Evolutionary conservation across 1,140 invertebrate species (phyloP).

Genomic region (Periplaneta americana): DNA sequence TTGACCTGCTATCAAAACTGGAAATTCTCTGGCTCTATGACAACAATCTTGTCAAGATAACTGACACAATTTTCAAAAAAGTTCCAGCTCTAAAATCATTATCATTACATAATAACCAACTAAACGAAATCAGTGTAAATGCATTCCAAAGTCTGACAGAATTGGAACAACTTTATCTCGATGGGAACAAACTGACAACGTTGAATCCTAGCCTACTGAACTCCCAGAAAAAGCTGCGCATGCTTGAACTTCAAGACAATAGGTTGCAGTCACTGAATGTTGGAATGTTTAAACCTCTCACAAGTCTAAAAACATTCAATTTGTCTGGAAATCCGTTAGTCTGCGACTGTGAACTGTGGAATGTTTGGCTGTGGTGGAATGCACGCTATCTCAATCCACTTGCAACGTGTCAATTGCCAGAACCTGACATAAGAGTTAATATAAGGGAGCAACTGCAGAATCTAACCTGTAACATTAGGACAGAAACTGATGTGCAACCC

Average conservation of each 20-base stretch:
- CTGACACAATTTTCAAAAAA: background rate
- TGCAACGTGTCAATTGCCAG: background rate
- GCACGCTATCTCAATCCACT: conserved; percentile 38
- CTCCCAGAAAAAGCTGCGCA: background rate
- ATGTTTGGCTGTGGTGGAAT: background rate
- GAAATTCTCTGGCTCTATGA: background rate
- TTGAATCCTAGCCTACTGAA: background rate
- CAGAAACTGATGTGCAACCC: background rate
- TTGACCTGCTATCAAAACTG: background rate
- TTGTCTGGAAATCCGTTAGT: background rate
- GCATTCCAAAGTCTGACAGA: background rate
- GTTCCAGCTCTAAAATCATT: background rate
- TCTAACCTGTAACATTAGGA: background rate
- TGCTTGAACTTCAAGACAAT: background rate
- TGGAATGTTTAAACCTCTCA: background rate
- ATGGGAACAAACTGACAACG: background rate
- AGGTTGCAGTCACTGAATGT: background rate
- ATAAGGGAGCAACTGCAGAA: background rate
- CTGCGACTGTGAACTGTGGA: background rate
- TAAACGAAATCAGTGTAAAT: background rate
- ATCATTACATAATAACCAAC: background rate
- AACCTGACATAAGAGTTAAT: background rate
- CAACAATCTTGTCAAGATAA: background rate
- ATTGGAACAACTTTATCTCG: background rate
- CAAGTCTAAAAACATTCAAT: background rate